Percentiles rank a stretch among this genome's conserved stretches.
Evolutionary conservation across 2,888 invertebrate genomes (phyloP).

Genomic region (Dolomedes plantarius): DNA sequence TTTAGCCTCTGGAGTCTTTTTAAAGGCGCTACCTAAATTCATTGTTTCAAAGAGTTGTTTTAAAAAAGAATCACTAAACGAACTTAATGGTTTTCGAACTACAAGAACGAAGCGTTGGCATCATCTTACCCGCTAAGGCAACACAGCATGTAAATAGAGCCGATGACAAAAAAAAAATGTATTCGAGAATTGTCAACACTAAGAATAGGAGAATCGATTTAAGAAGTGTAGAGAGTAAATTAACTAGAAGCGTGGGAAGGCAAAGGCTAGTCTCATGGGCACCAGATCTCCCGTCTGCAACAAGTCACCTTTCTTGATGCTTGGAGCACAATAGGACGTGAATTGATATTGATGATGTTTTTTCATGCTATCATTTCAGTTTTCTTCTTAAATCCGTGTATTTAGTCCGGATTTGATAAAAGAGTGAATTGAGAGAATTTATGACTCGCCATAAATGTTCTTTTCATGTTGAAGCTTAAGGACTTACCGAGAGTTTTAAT

Average conservation of each 20-base stretch:
- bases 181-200: background rate
- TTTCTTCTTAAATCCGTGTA: background rate
- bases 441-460: background rate
- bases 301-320: background rate
- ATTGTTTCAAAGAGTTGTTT: too few species aligned
- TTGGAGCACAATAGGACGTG: background rate
- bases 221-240: background rate
- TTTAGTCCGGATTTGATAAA: background rate
- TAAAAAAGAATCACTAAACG: too few species aligned
- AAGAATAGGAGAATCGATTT: background rate
- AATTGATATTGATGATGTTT: constrained; percentile 12
- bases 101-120: background rate
- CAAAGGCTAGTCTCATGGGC: background rate
- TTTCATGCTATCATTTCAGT: constrained; percentile 1
- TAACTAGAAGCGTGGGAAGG: background rate
- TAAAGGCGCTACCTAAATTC: too few species aligned
- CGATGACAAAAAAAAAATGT: background rate
- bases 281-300: background rate
- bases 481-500: too few species aligned
- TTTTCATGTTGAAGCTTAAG: too few species aligned
- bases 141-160: background rate
- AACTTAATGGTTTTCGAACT: too few species aligned
- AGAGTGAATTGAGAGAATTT: background rate
- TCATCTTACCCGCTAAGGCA: background rate
- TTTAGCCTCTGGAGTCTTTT: too few species aligned